Percentiles rank a stretch among this genome's conserved stretches.
These are phyloP conservation scores for Achlya flavicornis DNA, from an alignment of 2,888 invertebrate species.

Conservation along the genomic window DNA sequence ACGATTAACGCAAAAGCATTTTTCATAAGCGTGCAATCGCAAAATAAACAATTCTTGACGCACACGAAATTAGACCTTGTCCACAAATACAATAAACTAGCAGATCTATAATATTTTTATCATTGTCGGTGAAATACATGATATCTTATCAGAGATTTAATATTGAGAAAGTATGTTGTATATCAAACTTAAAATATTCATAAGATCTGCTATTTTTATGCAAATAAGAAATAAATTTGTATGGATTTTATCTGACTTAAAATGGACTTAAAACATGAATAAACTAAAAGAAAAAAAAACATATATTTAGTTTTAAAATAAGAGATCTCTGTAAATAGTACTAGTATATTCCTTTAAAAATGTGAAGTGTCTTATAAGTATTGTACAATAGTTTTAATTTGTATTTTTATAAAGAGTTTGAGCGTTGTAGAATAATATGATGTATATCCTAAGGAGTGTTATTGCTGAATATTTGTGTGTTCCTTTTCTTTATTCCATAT, in stretches of 20 bases:
- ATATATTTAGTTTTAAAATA: constrained; percentile 20
- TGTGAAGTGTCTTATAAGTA: constrained; percentile 67
- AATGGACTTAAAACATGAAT: not conserved
- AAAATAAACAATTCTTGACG: not conserved
- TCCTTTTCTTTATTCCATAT: constrained; percentile 13
- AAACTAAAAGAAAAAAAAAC: constrained; percentile 17
- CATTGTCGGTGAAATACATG: not conserved
- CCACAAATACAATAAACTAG: constrained; percentile 23
- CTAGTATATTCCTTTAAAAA: constrained; percentile 37
- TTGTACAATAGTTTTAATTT: constrained; percentile 48
- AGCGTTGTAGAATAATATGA: constrained; percentile 32
- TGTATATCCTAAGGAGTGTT: constrained; percentile 12
- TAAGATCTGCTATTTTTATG: not conserved
- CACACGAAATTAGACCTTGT: constrained; percentile 12
- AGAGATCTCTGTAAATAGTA: constrained; percentile 54
- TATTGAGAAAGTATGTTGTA: too few relatives aligned
- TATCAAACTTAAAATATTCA: too few relatives aligned
- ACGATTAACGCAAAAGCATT: not conserved
- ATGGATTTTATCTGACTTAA: constrained; percentile 27
- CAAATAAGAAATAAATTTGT: constrained; percentile 26
- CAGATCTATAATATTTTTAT: constrained; percentile 18
- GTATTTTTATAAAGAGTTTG: constrained; percentile 70
- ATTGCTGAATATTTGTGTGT: constrained; percentile 17
- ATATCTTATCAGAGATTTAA: too few relatives aligned
- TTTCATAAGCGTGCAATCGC: not conserved